Evolutionary conservation across 1,140 invertebrate genomes (phyloP).

Genomic region (Argopecten irradians): DNA sequence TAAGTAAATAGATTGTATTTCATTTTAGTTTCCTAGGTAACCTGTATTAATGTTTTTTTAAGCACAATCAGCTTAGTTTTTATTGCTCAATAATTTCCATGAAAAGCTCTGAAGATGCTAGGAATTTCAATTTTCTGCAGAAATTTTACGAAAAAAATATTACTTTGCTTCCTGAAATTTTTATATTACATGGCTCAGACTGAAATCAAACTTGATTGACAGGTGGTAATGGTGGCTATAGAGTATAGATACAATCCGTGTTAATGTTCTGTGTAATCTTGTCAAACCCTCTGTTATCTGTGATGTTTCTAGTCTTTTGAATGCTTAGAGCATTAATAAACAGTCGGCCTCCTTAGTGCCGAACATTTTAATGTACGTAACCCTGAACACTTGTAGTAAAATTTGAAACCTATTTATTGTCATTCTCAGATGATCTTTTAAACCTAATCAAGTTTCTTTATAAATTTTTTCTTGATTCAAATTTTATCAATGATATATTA

Average conservation of each 20-base stretch:
- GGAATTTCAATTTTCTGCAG: no score
- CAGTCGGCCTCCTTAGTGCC: neutral
- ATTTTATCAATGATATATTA: neutral
- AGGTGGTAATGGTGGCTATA: no score
- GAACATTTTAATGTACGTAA: neutral
- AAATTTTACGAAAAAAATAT: no score
- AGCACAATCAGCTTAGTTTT: no score
- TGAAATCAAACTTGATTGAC: no score
- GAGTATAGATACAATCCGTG: no score
- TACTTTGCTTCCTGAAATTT: no score
- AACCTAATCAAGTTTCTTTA: neutral
- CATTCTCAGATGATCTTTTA: conserved; percentile 18
- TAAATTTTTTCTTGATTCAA: neutral
- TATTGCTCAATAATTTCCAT: no score
- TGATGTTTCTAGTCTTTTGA: neutral
- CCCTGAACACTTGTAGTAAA: neutral
- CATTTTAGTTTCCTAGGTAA: no score
- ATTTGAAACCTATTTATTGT: conserved; percentile 19
- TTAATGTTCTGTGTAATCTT: neutral
- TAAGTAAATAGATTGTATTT: neutral
- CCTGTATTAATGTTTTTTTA: no score
- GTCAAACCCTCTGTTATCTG: neutral
- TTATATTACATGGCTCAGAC: no score
- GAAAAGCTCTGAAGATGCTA: no score
- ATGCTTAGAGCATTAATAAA: neutral